Conservation (phyloP, 2,888 invertebrate species). For the Scaptomyza tumidula region DNA sequence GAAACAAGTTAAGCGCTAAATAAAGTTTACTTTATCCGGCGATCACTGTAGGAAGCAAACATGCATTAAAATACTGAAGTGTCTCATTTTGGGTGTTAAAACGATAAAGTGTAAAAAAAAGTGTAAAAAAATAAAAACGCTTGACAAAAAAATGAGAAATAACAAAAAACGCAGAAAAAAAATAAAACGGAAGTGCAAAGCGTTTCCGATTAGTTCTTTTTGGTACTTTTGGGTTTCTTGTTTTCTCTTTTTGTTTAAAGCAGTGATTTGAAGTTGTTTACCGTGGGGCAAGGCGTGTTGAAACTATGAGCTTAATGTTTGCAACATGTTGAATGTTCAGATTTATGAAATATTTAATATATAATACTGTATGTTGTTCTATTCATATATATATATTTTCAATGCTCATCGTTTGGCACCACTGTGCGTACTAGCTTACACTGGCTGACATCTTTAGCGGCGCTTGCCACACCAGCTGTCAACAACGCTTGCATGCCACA, state of each 20-base stretch:
- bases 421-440: constrained; percentile 31
- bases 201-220: constrained; percentile 51
- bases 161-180: constrained; percentile 8
- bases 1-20: no score
- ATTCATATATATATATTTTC: no score
- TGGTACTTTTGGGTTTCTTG: not conserved
- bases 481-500: constrained; percentile 41
- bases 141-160: constrained; percentile 3
- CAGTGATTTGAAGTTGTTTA: constrained; percentile 21
- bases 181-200: constrained; percentile 59
- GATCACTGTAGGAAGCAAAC: not conserved
- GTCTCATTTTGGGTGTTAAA: not conserved
- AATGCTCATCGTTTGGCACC: not conserved
- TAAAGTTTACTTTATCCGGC: no score
- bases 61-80: no score
- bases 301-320: no score
- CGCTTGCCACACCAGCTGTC: constrained; percentile 55
- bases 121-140: constrained; percentile 15
- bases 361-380: no score
- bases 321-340: no score
- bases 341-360: no score
- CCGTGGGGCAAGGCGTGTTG: constrained; percentile 22
- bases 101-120: not conserved
- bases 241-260: constrained; percentile 9
- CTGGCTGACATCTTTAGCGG: constrained; percentile 17